These are phyloP conservation scores for Chrysogorgia sp. DNA, from an alignment of 92 coral and sea anemone species.

Conservation along the genomic window DNA sequence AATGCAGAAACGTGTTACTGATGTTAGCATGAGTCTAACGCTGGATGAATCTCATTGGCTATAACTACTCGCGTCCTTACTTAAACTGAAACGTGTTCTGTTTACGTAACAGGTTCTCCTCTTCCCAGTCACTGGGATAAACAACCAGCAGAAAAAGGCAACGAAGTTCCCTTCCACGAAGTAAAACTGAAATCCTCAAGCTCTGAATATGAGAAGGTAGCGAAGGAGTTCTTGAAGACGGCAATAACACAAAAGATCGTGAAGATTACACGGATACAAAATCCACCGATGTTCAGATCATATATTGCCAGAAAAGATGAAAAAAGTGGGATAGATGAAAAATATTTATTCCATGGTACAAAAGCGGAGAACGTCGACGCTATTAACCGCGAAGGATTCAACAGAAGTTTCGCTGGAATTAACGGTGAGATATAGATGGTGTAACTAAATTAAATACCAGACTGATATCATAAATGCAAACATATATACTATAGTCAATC, in stretches of 20 bases:
- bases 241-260: slow-evolving; percentile 22
- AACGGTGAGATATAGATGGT: slow-evolving; percentile 55
- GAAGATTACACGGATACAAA: slow-evolving; percentile 65
- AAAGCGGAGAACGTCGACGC: slow-evolving; percentile 20
- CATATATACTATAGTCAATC: background rate
- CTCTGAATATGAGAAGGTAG: slow-evolving; percentile 49
- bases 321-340: slow-evolving; percentile 54
- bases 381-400: slow-evolving; percentile 68
- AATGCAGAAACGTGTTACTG: no score
- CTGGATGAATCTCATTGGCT: no score
- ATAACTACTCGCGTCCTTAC: background rate
- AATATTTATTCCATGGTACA: slow-evolving; percentile 69
- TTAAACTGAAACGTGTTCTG: background rate
- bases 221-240: slow-evolving; percentile 30
- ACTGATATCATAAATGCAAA: background rate
- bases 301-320: slow-evolving; percentile 30
- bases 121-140: slow-evolving; percentile 65
- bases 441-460: background rate
- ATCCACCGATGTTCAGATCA: slow-evolving; percentile 43
- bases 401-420: slow-evolving; percentile 72
- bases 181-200: slow-evolving; percentile 47
- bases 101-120: background rate
- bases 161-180: slow-evolving; percentile 51
- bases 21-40: no score
- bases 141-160: slow-evolving; percentile 35